A percentile compares a stretch with the other conserved stretches of the same genome.
Conservation (phyloP, 2,888 invertebrate genomes). For the Dugesia japonica region DNA sequence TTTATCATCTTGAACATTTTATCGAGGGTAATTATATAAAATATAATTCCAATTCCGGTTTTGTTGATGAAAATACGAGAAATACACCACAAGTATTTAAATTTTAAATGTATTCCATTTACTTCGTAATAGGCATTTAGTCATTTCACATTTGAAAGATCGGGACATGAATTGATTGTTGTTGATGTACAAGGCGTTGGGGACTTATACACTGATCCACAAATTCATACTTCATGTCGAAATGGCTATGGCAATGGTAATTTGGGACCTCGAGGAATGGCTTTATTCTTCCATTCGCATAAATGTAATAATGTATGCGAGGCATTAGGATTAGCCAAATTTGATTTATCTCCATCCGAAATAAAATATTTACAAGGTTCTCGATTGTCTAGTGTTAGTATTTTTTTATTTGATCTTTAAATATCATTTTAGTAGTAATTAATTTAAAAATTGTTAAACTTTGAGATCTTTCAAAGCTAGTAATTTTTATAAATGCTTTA, state of each 20-base stretch:
- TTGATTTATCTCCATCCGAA: slow-evolving; percentile 47
- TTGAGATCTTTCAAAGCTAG: too few relatives aligned
- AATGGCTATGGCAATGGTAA: slow-evolving; percentile 52
- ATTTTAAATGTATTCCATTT: neutral
- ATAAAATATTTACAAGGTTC: neutral
- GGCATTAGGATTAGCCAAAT: slow-evolving; percentile 49
- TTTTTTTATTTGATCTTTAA: too few relatives aligned
- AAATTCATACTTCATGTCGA: slow-evolving; percentile 52
- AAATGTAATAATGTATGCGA: slow-evolving; percentile 52
- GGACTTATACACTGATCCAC: slow-evolving; percentile 54
- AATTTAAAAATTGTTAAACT: too few relatives aligned
- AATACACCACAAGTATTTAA: slow-evolving; percentile 51
- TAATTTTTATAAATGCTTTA: too few relatives aligned
- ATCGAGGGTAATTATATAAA: slow-evolving; percentile 54
- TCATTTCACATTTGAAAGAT: slow-evolving; percentile 54
- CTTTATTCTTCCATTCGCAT: slow-evolving; percentile 53
- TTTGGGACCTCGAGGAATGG: slow-evolving; percentile 52
- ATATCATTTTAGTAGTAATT: too few relatives aligned
- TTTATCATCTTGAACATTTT: slow-evolving; percentile 52
- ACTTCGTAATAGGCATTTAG: slow-evolving; percentile 50
- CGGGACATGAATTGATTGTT: slow-evolving; percentile 53
- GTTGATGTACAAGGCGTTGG: slow-evolving; percentile 54
- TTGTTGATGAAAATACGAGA: slow-evolving; percentile 50
- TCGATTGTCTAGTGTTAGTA: slow-evolving; percentile 11
- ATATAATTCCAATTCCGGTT: slow-evolving; percentile 54